phyloP scores from a whole-genome alignment of 2,113 vertebrate species.

The Scomber japonicus region DNA sequence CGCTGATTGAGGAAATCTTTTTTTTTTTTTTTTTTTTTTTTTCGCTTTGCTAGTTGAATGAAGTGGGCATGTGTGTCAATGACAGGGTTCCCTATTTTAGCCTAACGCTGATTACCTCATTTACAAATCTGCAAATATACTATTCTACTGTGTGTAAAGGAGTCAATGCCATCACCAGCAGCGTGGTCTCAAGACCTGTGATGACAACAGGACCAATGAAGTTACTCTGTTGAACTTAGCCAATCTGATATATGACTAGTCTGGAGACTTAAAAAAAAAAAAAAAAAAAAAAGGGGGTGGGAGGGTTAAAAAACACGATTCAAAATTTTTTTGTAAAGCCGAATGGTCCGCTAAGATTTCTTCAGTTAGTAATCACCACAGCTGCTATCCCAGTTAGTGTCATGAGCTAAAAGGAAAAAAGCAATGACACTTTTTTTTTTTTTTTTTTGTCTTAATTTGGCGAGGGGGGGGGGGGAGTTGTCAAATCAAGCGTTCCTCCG shows the following conservation, averaged over 20 bases:
- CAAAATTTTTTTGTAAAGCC: slow-evolving; percentile 21
- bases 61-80: slow-evolving; percentile 70
- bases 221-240: slow-evolving; percentile 73
- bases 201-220: slow-evolving; percentile 82
- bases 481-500: too few species aligned
- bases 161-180: slow-evolving; percentile 86
- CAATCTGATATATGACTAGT: slow-evolving; percentile 62
- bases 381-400: slow-evolving; percentile 61
- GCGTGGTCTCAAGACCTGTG: slow-evolving; percentile 78
- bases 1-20: slow-evolving; percentile 56
- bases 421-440: background rate
- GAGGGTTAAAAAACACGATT: slow-evolving; percentile 50
- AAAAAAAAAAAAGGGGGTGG: background rate
- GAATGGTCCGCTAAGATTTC: slow-evolving; percentile 41
- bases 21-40: slow-evolving; percentile 16
- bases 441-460: background rate
- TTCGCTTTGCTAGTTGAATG: slow-evolving; percentile 74
- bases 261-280: slow-evolving; percentile 17
- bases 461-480: too few species aligned
- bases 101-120: slow-evolving; percentile 87
- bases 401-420: slow-evolving; percentile 12
- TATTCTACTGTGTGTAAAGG: slow-evolving; percentile 83
- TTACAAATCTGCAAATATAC: slow-evolving; percentile 87
- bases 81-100: slow-evolving; percentile 83
- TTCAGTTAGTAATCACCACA: slow-evolving; percentile 46